Conservation (phyloP, 1,140 invertebrate genomes). For the Ostrea edulis region DNA sequence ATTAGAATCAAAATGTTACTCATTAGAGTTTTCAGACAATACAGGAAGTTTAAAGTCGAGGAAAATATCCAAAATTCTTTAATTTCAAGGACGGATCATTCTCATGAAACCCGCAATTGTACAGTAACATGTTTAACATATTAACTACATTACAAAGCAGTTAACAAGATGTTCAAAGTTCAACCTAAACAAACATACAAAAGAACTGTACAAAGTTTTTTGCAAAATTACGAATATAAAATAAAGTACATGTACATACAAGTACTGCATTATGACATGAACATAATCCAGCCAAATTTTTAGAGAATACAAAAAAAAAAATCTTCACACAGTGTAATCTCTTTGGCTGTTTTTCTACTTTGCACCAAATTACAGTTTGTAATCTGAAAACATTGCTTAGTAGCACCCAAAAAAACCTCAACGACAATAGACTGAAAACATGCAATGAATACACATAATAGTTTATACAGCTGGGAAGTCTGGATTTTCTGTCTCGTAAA, state of each 20-base stretch:
- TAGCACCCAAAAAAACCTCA: not conserved
- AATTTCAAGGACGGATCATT: conserved; percentile 6
- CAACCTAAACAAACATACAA: not conserved
- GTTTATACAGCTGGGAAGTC: not conserved
- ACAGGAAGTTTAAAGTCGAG: not conserved
- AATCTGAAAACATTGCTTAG: not conserved
- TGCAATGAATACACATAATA: not conserved
- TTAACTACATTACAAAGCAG: not conserved
- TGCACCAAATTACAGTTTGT: not conserved
- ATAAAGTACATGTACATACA: not conserved
- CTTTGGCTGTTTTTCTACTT: not conserved
- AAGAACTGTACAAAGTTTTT: not conserved
- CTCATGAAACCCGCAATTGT: not conserved
- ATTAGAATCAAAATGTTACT: not conserved
- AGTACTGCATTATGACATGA: not conserved
- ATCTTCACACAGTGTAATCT: not conserved
- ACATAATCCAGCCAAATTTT: not conserved
- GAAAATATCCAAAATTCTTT: not conserved
- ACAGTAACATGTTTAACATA: not conserved
- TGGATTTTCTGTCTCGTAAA: conserved; percentile 17
- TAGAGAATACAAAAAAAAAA: not conserved
- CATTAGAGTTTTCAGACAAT: not conserved
- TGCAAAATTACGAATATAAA: not conserved
- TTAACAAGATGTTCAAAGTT: not conserved
- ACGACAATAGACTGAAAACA: not conserved